Conservation (phyloP, 2,888 invertebrate species). For the Drosophila tripunctata region DNA sequence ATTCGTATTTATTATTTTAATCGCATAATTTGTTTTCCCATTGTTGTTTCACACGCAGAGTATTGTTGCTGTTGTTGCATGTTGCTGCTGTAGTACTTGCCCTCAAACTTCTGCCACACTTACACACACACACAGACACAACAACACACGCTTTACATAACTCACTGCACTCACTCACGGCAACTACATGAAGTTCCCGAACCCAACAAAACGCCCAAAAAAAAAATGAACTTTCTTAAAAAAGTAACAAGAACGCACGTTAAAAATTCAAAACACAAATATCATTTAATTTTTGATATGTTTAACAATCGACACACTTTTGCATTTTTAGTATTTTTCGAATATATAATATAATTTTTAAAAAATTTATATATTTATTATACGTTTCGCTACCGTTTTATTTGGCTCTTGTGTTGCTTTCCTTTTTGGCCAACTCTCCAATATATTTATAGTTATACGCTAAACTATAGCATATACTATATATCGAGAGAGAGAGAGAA, state of each 20-base stretch:
- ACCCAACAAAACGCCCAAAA: slow-evolving; percentile 9
- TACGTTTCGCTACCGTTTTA: slow-evolving; percentile 29
- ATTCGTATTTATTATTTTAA: background rate
- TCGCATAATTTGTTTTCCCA: slow-evolving; percentile 1
- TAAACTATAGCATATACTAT: slow-evolving; percentile 10
- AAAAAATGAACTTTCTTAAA: background rate
- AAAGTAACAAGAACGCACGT: slow-evolving; percentile 21
- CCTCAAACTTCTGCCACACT: slow-evolving; percentile 1
- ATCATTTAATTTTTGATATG: slow-evolving; percentile 22
- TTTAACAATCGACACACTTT: slow-evolving; percentile 36
- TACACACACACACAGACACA: background rate
- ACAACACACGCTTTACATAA: slow-evolving; percentile 67
- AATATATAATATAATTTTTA: slow-evolving; percentile 21
- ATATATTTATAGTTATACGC: background rate
- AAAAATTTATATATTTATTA: slow-evolving; percentile 22
- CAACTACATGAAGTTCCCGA: slow-evolving; percentile 42
- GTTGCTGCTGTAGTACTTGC: slow-evolving; percentile 1
- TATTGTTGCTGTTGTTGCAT: slow-evolving; percentile 19
- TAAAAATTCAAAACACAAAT: slow-evolving; percentile 41
- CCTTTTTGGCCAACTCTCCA: slow-evolving; percentile 9
- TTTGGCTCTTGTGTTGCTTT: slow-evolving; percentile 16
- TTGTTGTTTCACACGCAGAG: slow-evolving; percentile 17
- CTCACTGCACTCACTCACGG: slow-evolving; percentile 60
- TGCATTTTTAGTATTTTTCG: slow-evolving; percentile 13
- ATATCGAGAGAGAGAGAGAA: slow-evolving; percentile 17